These are phyloP conservation scores for Dynastes grantii DNA, from an alignment of 2,888 invertebrate species.

Conservation along the genomic window DNA sequence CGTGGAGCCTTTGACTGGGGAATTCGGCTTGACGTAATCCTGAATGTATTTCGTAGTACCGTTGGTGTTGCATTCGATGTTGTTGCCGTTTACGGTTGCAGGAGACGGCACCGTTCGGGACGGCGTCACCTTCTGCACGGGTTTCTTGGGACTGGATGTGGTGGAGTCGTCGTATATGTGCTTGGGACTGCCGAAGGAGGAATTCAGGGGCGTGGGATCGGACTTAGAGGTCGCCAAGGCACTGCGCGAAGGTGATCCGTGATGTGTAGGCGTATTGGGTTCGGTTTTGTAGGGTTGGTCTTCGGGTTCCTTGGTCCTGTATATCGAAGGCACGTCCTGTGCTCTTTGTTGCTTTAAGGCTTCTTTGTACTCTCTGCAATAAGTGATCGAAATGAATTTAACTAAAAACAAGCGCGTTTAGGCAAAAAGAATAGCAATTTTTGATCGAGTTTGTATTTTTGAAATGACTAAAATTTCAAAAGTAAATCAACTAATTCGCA, in stretches of 20 bases:
- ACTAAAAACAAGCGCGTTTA: not conserved
- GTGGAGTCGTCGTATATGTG: slow-evolving; percentile 73
- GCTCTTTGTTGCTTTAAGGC: slow-evolving; percentile 89
- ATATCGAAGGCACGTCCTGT: slow-evolving; percentile 81
- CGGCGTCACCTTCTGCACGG: slow-evolving; percentile 86
- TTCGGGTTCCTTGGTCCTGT: slow-evolving; percentile 78
- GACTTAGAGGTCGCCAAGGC: slow-evolving; percentile 70
- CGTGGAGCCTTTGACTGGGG: slow-evolving; percentile 77
- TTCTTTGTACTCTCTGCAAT: slow-evolving; percentile 89
- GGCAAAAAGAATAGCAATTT: slow-evolving; percentile 10
- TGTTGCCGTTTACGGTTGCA: slow-evolving; percentile 51
- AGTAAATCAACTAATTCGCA: no score
- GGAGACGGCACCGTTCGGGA: slow-evolving; percentile 73
- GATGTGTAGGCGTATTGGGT: slow-evolving; percentile 72
- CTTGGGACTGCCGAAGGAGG: slow-evolving; percentile 72
- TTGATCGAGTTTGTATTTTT: no score
- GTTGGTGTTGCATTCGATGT: slow-evolving; percentile 64
- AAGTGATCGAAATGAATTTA: no score
- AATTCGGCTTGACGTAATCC: slow-evolving; percentile 78
- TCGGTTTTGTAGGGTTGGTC: slow-evolving; percentile 74
- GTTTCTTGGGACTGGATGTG: slow-evolving; percentile 74
- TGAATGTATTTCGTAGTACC: slow-evolving; percentile 65
- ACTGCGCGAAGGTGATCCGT: slow-evolving; percentile 67
- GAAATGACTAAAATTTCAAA: no score
- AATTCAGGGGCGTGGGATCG: slow-evolving; percentile 71